Evolutionary conservation across 2,113 vertebrate genomes (phyloP), one percentile per base, ranked within the genome.

Genomic region (Pituophis catenifer): DNA sequence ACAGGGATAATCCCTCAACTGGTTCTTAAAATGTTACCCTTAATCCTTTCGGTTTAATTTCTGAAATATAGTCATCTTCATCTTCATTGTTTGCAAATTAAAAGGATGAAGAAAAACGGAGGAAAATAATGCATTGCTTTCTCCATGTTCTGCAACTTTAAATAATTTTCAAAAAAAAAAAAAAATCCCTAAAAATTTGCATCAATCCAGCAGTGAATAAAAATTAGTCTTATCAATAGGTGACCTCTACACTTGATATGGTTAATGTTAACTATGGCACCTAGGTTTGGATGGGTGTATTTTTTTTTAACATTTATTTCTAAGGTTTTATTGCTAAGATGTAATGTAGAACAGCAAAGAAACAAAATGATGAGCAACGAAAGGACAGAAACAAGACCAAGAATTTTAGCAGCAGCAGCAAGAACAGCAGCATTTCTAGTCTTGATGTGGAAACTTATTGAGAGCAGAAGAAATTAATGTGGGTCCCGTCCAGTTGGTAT

Each of bases 41-140:
- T 33, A 92, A 95, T 96, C 95, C 92, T 96, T 93, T 93, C 54
- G 89, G 94, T 93, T 95, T 95, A 94, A 93, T 92, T 96, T 88
- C 26, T 26, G 48, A 87, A 52, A 38, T 48, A 29, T 50, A 62
- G 5, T n/a, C 8, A 87, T 50, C 3, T 21, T 59, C 23, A 29
- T 8, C 59, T 15, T 15, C 7, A 65, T 81, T 8, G 5, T 65
- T 3, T 86, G 75, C 17, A 24, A 62, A 12, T 88, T 33, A 8
- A 92, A 90, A 23, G 10, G 11, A 6, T 88, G 26, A 88, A 29
- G 7, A 57, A 23, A 57, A 57, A 38, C 12, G 7, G 54, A 89
- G 17, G 50, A 62, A 90, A 62, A 90, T 8, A 33, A 33, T 29
- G 13, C 7, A 26, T 8, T 75, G 26, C 21, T 75, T 75, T 53